Evolutionary conservation across 2,888 invertebrate genomes (phyloP).

Genomic region (Frankliniella fusca): DNA sequence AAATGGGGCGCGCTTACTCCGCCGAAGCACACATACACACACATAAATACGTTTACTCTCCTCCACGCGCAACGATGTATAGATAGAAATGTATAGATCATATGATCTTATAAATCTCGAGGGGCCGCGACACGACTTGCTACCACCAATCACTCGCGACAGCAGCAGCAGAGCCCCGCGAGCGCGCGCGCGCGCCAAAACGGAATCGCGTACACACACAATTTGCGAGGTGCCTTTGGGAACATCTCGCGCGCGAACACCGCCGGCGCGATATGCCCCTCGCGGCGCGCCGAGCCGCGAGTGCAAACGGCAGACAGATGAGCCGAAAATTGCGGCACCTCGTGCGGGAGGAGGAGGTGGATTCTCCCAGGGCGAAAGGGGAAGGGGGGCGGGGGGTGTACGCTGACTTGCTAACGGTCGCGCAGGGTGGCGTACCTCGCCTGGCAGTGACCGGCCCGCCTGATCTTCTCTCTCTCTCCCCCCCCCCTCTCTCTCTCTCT

Average conservation of each 20-base stretch:
- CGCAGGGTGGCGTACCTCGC: not conserved
- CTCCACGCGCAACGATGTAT: too few relatives aligned
- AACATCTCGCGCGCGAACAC: not conserved
- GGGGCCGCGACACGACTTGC: too few relatives aligned
- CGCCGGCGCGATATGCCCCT: not conserved
- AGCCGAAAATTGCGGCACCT: slow-evolving; percentile 1
- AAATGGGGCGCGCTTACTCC: too few relatives aligned
- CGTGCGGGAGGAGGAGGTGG: not conserved
- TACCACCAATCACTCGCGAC: not conserved
- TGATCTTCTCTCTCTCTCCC: too few relatives aligned
- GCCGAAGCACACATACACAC: too few relatives aligned
- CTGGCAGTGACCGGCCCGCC: not conserved
- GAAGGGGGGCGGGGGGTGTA: not conserved
- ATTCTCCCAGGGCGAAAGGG: not conserved
- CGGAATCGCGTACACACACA: not conserved
- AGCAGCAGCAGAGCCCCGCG: too few relatives aligned
- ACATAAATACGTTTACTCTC: too few relatives aligned
- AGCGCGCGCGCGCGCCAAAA: not conserved
- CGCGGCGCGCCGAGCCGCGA: not conserved
- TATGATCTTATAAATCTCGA: too few relatives aligned
- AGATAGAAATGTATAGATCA: too few relatives aligned
- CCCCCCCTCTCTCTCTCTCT: too few relatives aligned
- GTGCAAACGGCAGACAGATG: not conserved
- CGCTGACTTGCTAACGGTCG: slow-evolving; percentile 14
- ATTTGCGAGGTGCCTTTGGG: too few relatives aligned